Conservation (phyloP, 2,113 vertebrate genomes). For the Percopsis transmontana region DNA sequence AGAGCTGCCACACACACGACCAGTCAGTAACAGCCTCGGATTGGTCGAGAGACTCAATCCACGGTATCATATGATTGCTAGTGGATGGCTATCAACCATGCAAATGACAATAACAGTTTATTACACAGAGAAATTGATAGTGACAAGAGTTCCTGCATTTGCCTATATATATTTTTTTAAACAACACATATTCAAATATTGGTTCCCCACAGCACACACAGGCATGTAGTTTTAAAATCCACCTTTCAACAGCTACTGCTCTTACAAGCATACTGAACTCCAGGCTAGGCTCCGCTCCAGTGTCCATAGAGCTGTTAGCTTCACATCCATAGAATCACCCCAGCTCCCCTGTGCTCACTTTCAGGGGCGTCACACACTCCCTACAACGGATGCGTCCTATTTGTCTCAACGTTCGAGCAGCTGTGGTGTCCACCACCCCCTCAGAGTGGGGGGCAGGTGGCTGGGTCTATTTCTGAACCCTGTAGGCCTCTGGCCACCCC, state of each 20-base stretch:
- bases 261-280: background rate
- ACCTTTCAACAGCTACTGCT: background rate
- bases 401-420: conserved; percentile 37
- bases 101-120: too few species aligned
- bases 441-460: background rate
- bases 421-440: conserved; percentile 8
- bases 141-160: too few species aligned
- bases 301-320: conserved; percentile 1
- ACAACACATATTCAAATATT: too few species aligned
- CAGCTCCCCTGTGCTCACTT: background rate
- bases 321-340: background rate
- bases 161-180: too few species aligned
- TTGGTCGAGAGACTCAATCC: too few species aligned
- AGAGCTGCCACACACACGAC: too few species aligned
- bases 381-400: conserved; percentile 28
- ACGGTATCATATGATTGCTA: too few species aligned
- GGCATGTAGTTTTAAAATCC: background rate
- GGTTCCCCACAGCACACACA: background rate
- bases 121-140: too few species aligned
- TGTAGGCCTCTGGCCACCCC: conserved; percentile 29
- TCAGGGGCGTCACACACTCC: background rate
- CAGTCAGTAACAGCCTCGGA: too few species aligned
- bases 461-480: conserved; percentile 49
- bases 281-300: background rate
- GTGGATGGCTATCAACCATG: too few species aligned